Evolutionary conservation across 2,888 invertebrate species (phyloP).

Genomic region (Odontothrips loti): DNA sequence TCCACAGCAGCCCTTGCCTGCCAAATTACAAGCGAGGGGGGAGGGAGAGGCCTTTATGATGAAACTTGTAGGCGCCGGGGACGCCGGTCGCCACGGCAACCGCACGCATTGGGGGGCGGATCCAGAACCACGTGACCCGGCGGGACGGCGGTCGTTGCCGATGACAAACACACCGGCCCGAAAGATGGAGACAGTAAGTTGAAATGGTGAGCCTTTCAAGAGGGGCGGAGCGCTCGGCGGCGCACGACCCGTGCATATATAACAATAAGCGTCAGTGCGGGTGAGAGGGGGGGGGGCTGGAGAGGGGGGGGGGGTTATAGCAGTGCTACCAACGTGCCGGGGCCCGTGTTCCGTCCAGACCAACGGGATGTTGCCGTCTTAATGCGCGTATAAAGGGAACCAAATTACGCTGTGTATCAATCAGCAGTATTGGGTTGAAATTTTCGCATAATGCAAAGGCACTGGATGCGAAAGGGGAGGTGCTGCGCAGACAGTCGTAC

Average conservation of each 20-base stretch:
- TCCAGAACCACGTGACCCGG: background rate
- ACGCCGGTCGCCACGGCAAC: background rate
- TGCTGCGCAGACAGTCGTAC: background rate
- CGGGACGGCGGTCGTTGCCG: background rate
- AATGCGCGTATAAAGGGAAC: too few relatives aligned
- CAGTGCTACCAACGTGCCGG: too few relatives aligned
- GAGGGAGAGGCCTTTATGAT: background rate
- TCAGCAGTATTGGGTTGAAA: too few relatives aligned
- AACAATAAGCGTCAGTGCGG: background rate
- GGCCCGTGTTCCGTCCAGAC: too few relatives aligned
- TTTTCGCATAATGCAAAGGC: too few relatives aligned
- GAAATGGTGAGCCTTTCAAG: background rate
- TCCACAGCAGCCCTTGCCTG: background rate
- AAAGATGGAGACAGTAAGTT: conserved; percentile 6
- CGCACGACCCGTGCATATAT: background rate
- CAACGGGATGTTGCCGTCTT: too few relatives aligned
- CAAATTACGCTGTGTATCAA: too few relatives aligned
- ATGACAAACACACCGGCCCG: conserved; percentile 1
- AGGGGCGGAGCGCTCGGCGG: background rate
- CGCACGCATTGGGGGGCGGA: too few relatives aligned
- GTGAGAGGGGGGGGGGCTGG: too few relatives aligned
- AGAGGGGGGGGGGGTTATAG: too few relatives aligned
- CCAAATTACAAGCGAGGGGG: background rate
- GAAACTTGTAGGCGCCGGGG: background rate
- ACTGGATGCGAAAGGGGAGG: background rate